Evolutionary conservation across 2,888 invertebrate species (phyloP), one percentile per base, ranked within the genome.

Genomic region (Andrena praecox): DNA sequence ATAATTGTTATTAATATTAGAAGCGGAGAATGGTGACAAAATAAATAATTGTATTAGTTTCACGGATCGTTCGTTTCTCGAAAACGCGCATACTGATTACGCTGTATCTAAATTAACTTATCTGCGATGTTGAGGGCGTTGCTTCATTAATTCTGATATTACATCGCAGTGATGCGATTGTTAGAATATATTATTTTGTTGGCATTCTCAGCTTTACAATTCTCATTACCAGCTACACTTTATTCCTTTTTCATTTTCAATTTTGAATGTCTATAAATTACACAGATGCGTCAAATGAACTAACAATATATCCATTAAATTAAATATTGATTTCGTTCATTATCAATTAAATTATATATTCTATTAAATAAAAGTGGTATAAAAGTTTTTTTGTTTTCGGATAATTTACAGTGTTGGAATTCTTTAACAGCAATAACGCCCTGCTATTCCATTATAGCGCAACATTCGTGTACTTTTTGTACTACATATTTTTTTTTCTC

Each of bases 101-200:
- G 24, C 27, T 24, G n/a, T 12, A 50, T n/a, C 2, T 52, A 5
- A 29, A 71, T 33, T 29, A 74, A 52, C 2, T 60, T 68, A 64
- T 63, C 29, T 42, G 1, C n/a, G 48, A 35, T 16, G 48, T 31
- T 71, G 42, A 68, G 56, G 50, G 68, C 50, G 64, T 69, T 81
- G 5, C 31, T 42, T 80, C 80, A 80, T 80, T 42, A 12, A 42
- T 54, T 8, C 12, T 52, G 24, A 50, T 56, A 56, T 42, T 8
- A 66, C 59, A 29, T 48, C 48, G 1, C 27, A 62, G 4, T 59
- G 7, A 52, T 5, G 12, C 2, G 2, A 1, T 42, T 33, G 31
- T 48, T 20, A 24, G 1, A 24, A 60, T 31, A 60, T 60, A 29
- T 16, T 31, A 31, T 60, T 6, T 60, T 60, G 7, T 31, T 31